Evolutionary conservation across 2,113 vertebrate genomes (phyloP).

Genomic region (Cephalophus harveyi): DNA sequence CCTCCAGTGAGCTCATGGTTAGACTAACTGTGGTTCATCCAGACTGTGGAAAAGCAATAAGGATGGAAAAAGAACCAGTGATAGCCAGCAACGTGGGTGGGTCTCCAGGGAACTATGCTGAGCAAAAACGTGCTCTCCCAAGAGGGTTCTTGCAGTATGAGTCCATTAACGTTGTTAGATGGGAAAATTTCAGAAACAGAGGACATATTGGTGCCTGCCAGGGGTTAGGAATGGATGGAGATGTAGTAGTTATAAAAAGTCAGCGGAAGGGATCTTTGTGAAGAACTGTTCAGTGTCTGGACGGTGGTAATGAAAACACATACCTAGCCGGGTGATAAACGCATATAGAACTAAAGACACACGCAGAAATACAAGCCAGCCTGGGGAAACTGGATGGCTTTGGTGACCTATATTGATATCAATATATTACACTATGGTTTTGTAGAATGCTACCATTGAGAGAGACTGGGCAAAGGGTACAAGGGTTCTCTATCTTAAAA

Average conservation of each 20-base stretch:
- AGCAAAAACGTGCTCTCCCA: fast-evolving
- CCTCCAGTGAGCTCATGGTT: fast-evolving
- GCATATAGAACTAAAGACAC: background rate
- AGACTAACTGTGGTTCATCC: background rate
- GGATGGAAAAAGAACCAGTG: fast-evolving
- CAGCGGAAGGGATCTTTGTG: background rate
- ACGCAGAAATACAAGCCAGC: too few species aligned
- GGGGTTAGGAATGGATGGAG: too few species aligned
- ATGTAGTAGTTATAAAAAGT: background rate
- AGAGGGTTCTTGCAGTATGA: fast-evolving
- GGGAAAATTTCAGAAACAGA: background rate
- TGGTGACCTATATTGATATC: background rate
- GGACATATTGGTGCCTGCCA: background rate
- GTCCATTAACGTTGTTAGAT: background rate
- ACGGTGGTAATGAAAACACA: background rate
- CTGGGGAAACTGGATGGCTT: background rate
- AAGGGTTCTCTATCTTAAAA: background rate
- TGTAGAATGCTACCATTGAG: background rate
- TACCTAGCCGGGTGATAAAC: fast-evolving
- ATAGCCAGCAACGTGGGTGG: fast-evolving
- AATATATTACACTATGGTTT: background rate
- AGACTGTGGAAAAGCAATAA: fast-evolving
- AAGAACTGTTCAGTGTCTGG: fast-evolving
- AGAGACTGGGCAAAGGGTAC: background rate
- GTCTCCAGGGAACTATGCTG: background rate